Percentiles rank a stretch among this genome's conserved stretches.
Evolutionary conservation across 2,888 invertebrate genomes (phyloP).

Genomic region (Meganola albula): DNA sequence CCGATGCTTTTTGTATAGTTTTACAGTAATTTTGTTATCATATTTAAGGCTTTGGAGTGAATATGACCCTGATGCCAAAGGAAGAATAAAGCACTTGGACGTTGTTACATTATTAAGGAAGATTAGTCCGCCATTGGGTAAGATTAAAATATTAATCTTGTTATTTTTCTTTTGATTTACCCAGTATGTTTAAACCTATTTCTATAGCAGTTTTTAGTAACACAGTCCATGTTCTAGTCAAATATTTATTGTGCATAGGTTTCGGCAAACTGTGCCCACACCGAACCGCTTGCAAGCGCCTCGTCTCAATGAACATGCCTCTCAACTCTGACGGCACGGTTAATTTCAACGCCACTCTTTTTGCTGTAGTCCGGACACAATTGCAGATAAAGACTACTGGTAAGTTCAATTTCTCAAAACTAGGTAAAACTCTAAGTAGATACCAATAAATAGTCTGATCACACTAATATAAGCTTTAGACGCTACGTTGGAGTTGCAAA

Average conservation of each 20-base stretch:
- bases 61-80: constrained; percentile 99
- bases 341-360: constrained; percentile 98
- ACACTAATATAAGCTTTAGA: too few relatives aligned
- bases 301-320: constrained; percentile 99
- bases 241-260: constrained; percentile 78
- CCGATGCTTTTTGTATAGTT: too few relatives aligned
- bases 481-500: too few relatives aligned
- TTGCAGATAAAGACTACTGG: constrained; percentile 95
- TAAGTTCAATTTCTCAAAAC: too few relatives aligned
- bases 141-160: constrained; percentile 14
- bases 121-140: constrained; percentile 95
- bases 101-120: constrained; percentile 97
- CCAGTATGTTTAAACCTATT: too few relatives aligned
- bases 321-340: constrained; percentile 99
- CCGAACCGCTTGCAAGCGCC: constrained; percentile 97
- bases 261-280: constrained; percentile 99
- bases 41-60: constrained; percentile 96
- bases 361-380: constrained; percentile 97
- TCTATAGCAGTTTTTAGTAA: too few relatives aligned
- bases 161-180: too few relatives aligned
- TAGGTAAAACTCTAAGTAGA: too few relatives aligned
- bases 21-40: too few relatives aligned
- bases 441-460: too few relatives aligned
- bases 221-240: too few relatives aligned
- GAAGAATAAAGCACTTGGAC: constrained; percentile 98